Base-by-base conservation (phyloP, 2,113 vertebrate species). In the Delphinus delphis region DNA sequence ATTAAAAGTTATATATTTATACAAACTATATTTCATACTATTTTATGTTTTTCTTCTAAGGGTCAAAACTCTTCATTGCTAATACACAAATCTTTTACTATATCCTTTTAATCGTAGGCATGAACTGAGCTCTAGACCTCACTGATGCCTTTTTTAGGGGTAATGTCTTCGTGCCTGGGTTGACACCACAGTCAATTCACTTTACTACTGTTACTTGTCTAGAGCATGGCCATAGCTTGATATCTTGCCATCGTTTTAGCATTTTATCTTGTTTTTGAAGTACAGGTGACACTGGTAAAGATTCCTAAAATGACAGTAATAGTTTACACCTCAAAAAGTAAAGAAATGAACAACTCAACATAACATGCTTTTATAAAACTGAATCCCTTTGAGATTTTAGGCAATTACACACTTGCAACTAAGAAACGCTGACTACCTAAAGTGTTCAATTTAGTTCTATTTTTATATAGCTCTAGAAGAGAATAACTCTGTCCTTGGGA, bases 161-260 rank as follows among this genome's bases (percentile, higher is more conserved):
- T 68, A 77, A 50, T 18, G 50, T 50, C 36, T 70, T 63, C 28
- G 89, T 17, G 63, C 50, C 18, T 50, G 2, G 2, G 7, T 10
- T 87, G 38, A 68, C 25, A 88, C 50, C 38, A 93, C 13, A 90
- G 38, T 55, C 17, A 33, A 63, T 58, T 86, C 23, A 33, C 71
- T 55, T 71, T 63, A 47, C 26, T 58, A 28, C 26, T 86, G 18
- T 44, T 86, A 67, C 71, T 74, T 95, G 77, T 33, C 81, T 94
- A 91, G 71, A 93, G 31, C 89, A 95, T 55, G 67, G 58, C 70
- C 83, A 87, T 55, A 96, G 95, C 82, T 93, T 62, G 86, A 81
- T 96, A 97, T 96, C 96, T 93, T 97, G 97, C 92, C 98, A 97
- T 98, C 96, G 92, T 93, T 89, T 84, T 88, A 93, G 83, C 50